Evolutionary conservation across 2,113 vertebrate genomes (phyloP).

Genomic region (Tenebrosternarchus preto): DNA sequence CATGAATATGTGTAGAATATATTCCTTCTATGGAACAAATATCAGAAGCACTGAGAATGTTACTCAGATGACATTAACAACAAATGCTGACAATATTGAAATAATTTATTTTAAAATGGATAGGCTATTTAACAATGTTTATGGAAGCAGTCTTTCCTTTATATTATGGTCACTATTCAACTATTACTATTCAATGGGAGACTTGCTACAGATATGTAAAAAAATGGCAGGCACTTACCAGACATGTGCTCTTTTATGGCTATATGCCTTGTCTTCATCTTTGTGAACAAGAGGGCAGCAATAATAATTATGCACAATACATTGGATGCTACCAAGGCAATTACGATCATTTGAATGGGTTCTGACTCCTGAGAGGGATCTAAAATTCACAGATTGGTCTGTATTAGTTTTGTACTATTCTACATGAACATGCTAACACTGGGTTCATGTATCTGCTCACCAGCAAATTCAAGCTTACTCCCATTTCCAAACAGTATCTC

Average conservation of each 20-base stretch:
- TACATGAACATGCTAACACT: neutral
- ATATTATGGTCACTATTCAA: neutral
- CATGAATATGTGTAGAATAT: no score
- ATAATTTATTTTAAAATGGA: no score
- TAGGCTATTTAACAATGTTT: no score
- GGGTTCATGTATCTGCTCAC: neutral
- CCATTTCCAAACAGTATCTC: slow-evolving; percentile 37
- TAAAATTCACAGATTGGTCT: neutral
- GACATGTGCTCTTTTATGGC: neutral
- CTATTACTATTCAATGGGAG: no score
- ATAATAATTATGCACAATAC: slow-evolving; percentile 31
- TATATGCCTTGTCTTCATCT: neutral
- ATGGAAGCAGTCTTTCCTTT: neutral
- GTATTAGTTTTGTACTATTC: neutral
- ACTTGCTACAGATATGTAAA: no score
- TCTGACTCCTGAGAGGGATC: neutral
- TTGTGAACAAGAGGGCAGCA: slow-evolving; percentile 19
- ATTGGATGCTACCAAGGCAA: slow-evolving; percentile 29
- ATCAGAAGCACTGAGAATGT: no score
- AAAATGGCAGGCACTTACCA: neutral
- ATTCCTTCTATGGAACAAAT: no score
- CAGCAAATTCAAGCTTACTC: slow-evolving; percentile 24
- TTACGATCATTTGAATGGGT: neutral
- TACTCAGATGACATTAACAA: no score
- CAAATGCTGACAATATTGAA: no score